These are phyloP conservation scores for Xenotilapia flavipinnis DNA, from an alignment of 2,113 vertebrate genomes.

Conservation along the genomic window DNA sequence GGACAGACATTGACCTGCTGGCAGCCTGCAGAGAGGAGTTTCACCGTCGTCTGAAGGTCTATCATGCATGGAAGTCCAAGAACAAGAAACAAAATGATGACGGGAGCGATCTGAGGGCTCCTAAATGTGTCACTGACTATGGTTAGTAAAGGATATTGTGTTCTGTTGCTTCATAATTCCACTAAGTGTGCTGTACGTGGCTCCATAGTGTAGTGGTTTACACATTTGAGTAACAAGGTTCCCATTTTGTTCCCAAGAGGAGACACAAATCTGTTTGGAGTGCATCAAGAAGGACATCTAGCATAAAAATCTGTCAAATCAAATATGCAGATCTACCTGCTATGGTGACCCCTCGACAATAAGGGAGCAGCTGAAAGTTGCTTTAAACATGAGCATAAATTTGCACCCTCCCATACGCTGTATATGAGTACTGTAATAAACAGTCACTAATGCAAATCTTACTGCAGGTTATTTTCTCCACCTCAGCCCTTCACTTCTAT, in stretches of 20 bases:
- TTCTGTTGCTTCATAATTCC: background rate
- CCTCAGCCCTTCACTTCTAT: background rate
- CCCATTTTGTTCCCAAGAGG: background rate
- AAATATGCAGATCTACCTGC: background rate
- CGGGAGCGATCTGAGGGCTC: slow-evolving; percentile 83
- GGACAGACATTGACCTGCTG: slow-evolving; percentile 90
- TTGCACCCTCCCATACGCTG: background rate
- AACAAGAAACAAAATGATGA: slow-evolving; percentile 94
- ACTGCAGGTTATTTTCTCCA: background rate
- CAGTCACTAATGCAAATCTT: background rate
- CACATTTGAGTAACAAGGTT: background rate
- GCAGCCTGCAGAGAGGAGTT: slow-evolving; percentile 98
- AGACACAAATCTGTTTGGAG: background rate
- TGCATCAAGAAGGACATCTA: background rate
- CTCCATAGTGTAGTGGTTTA: background rate
- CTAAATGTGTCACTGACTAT: slow-evolving; percentile 94
- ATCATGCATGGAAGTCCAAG: slow-evolving; percentile 98
- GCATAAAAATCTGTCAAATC: background rate
- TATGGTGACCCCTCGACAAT: background rate
- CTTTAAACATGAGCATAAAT: background rate
- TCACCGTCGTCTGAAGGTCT: slow-evolving; percentile 95
- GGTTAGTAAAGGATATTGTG: slow-evolving; percentile 70
- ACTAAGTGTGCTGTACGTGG: background rate
- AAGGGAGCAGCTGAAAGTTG: background rate
- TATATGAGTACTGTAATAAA: background rate